Evolutionary conservation across 2,888 invertebrate genomes (phyloP).

Genomic region (Deilephila porcellus): DNA sequence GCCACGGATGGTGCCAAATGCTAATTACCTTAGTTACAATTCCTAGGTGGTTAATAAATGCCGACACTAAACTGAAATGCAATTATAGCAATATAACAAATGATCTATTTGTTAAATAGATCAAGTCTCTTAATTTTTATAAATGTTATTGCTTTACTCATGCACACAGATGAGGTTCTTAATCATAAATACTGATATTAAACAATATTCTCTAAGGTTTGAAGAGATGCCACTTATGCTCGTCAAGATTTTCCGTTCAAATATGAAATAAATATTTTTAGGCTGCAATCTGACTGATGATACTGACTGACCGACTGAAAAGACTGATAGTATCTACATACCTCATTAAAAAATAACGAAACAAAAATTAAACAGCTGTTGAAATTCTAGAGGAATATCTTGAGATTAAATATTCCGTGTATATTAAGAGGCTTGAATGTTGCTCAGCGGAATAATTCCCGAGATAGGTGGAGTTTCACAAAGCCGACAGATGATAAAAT

Average conservation of each 20-base stretch:
- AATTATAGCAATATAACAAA: background rate
- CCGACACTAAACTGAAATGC: background rate
- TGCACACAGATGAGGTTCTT: no score
- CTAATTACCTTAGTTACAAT: conserved; percentile 3
- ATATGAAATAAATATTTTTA: no score
- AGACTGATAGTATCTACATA: no score
- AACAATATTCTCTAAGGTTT: no score
- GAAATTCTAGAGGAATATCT: background rate
- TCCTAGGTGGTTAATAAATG: background rate
- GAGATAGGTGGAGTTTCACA: conserved; percentile 17
- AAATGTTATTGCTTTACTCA: no score
- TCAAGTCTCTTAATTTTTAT: no score
- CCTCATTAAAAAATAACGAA: background rate
- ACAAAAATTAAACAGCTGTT: background rate
- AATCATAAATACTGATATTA: no score
- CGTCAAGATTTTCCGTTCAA: no score
- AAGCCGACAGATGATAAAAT: conserved; percentile 37
- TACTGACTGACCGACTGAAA: no score
- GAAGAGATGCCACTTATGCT: no score
- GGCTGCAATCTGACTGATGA: no score
- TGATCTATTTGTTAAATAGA: background rate
- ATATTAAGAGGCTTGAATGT: background rate
- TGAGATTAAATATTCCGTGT: background rate
- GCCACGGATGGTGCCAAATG: background rate
- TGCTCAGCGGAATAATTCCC: conserved; percentile 19